Evolutionary conservation across 2,888 invertebrate genomes (phyloP).

Genomic region (Eumerus sabulonum): DNA sequence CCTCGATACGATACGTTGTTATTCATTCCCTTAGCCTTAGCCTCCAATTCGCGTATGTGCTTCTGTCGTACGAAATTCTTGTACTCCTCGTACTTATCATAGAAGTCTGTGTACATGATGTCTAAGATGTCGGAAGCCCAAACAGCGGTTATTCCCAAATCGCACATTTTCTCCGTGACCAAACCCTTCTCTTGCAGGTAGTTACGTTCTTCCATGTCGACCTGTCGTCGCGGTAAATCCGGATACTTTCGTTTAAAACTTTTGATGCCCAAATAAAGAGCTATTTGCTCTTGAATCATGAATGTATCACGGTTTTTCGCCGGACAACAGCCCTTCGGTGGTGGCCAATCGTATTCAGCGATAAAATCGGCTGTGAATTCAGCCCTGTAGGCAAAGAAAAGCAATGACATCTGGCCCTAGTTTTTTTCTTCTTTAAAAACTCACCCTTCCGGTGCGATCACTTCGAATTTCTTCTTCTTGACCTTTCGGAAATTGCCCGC

Average conservation of each 20-base stretch:
- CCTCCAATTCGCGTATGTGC: constrained; percentile 85
- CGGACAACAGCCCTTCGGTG: constrained; percentile 80
- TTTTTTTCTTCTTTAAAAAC: constrained; percentile 61
- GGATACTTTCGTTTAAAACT: constrained; percentile 98
- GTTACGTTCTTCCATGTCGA: constrained; percentile 95
- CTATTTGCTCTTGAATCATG: constrained; percentile 98
- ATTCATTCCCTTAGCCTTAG: constrained; percentile 82
- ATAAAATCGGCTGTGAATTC: constrained; percentile 91
- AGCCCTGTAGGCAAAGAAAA: constrained; percentile 74
- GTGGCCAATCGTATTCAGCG: constrained; percentile 96
- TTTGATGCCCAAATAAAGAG: constrained; percentile 95
- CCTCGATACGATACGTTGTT: constrained; percentile 77
- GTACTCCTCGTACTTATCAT: constrained; percentile 95
- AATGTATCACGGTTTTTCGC: constrained; percentile 85
- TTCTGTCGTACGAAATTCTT: constrained; percentile 81
- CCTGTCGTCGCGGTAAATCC: constrained; percentile 89
- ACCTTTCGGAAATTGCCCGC: constrained; percentile 74
- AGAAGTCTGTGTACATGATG: constrained; percentile 96
- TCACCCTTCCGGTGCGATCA: constrained; percentile 79
- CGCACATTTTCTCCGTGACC: constrained; percentile 94
- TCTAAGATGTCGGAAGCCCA: constrained; percentile 95
- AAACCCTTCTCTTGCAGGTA: constrained; percentile 90
- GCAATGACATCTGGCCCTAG: too few relatives aligned
- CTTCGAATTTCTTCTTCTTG: constrained; percentile 80
- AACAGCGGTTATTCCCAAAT: constrained; percentile 95